Evolutionary conservation across 1,140 invertebrate genomes (phyloP).

Genomic region (Orussus abietinus): DNA sequence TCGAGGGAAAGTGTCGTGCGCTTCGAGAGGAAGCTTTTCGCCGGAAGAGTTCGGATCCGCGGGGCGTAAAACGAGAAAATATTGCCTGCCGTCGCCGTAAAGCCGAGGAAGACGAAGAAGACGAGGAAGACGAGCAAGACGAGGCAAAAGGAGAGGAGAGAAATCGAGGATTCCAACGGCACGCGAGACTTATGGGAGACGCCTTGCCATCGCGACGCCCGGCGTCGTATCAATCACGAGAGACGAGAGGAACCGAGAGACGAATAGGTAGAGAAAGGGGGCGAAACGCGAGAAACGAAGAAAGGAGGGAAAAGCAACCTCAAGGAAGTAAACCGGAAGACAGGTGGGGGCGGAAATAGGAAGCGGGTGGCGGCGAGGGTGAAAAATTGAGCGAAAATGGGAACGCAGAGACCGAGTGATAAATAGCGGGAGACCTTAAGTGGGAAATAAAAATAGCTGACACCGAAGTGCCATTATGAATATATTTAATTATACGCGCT

Average conservation of each 20-base stretch:
- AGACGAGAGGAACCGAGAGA: constrained; percentile 12
- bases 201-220: constrained; percentile 13
- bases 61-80: background rate
- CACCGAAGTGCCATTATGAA: no score
- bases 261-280: constrained; percentile 5
- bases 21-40: no score
- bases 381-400: background rate
- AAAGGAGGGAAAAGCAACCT: background rate
- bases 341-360: no score
- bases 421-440: no score
- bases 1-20: no score
- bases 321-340: no score
- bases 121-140: background rate
- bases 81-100: background rate
- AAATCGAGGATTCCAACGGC: constrained; percentile 32
- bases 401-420: no score
- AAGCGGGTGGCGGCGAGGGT: background rate
- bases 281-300: background rate
- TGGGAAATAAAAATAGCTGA: no score
- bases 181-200: constrained; percentile 31
- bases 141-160: constrained; percentile 11
- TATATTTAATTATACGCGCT: no score
- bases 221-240: constrained; percentile 34
- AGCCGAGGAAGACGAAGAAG: background rate
- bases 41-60: background rate